phyloP scores from a whole-genome alignment of 1,140 invertebrate species.

The Dysdera silvatica region DNA sequence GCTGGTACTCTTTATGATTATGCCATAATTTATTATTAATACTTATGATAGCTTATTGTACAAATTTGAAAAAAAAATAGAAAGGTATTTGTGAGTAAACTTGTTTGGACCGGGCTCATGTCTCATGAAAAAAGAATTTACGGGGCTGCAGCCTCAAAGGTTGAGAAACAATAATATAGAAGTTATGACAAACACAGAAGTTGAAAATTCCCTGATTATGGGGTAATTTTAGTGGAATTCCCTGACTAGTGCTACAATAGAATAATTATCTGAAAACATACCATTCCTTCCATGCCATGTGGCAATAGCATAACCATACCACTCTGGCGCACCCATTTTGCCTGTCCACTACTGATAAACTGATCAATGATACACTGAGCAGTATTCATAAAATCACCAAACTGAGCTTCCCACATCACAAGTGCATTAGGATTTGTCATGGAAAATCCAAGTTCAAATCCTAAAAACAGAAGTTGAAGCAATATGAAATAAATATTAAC shows the following conservation, averaged over 20 bases:
- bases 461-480: no score
- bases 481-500: slow-evolving; percentile 3
- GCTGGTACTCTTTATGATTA: no score
- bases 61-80: neutral
- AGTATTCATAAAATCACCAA: slow-evolving; percentile 98
- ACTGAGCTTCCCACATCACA: slow-evolving; percentile 96
- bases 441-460: slow-evolving; percentile 94
- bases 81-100: no score
- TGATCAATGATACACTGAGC: slow-evolving; percentile 99
- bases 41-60: no score
- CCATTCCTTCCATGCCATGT: slow-evolving; percentile 97
- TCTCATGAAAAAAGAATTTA: no score
- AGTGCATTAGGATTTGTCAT: slow-evolving; percentile 97
- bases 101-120: no score
- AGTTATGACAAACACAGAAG: neutral
- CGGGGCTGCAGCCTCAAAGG: no score
- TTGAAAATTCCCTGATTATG: no score
- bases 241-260: no score
- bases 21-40: no score
- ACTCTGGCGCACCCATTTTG: slow-evolving; percentile 95
- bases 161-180: neutral
- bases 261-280: slow-evolving; percentile 87
- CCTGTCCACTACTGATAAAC: slow-evolving; percentile 91
- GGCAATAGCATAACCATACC: slow-evolving; percentile 90
- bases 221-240: no score